Conservation (phyloP, 2,113 vertebrate genomes). For the Hylia prasina region DNA sequence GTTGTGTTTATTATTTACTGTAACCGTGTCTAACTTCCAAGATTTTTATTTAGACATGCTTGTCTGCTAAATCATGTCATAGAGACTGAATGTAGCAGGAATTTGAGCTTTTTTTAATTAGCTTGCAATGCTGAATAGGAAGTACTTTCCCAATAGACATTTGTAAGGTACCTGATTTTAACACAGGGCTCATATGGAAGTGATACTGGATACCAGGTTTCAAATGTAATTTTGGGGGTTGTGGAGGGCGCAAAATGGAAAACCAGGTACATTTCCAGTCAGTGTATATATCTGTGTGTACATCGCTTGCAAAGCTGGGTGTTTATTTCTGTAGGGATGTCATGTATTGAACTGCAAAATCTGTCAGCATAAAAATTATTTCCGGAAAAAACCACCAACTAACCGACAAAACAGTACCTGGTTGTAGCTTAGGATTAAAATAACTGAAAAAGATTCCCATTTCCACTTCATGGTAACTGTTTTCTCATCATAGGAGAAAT, state of each 20-base stretch:
- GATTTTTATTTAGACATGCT: not conserved
- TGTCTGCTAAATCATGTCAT: not conserved
- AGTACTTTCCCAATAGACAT: not conserved
- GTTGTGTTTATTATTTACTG: not conserved
- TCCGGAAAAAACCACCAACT: fast-evolving
- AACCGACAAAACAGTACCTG: not conserved
- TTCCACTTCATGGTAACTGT: not conserved
- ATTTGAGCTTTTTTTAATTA: not conserved
- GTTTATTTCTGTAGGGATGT: not conserved
- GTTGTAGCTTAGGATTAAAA: not conserved
- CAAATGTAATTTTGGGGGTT: not conserved
- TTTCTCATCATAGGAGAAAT: not conserved
- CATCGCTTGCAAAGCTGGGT: not conserved
- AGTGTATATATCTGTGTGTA: not conserved
- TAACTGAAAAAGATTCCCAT: not conserved
- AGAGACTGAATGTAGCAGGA: not conserved
- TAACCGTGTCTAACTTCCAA: not conserved
- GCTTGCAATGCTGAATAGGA: not conserved
- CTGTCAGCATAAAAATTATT: not conserved
- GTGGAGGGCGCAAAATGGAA: not conserved
- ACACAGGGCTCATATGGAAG: not conserved
- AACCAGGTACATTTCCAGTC: not conserved
- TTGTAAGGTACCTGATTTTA: not conserved
- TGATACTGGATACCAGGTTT: not conserved
- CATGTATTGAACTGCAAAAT: not conserved